Base-by-base conservation (phyloP, 2,113 vertebrate species). In the Myotis davidii region DNA sequence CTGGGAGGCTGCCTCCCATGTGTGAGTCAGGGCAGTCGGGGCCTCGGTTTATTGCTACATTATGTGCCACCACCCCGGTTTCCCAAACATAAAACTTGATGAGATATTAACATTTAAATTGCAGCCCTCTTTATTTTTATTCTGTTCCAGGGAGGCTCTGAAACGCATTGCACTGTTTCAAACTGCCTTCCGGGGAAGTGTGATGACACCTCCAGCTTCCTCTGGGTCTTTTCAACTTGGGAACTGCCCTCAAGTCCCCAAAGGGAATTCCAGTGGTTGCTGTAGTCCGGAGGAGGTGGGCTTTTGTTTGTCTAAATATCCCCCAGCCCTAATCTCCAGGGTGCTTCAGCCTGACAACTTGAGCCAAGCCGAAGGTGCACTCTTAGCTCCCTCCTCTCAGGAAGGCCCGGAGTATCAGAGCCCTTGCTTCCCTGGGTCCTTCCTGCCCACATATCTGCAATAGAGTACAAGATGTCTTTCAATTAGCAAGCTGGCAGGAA, bases 31-130 rank as follows among this genome's bases (percentile, higher is more conserved):
- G 94, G 48, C 10, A 73, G 73, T 81, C 81, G 76, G 84, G 25
- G 25, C 59, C 25, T 61, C 72, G 94, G 76, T 78, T 94, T 87
- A 73, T 81, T 82, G 88, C 45, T 90, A 14, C 5, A 42, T 97
- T 94, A 82, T 56, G 85, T 76, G 42, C 13, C 74, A 37, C 77
- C 3, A 39, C 74, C 3, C 18, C 34, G 21, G n/a, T 77, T 84
- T 29, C 9, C 27, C 20, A 13, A 21, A 91, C 97, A 94, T 96
- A 94, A 97, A 98, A 91, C 77, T 96, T 97, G 98, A 98, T 92
- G 91, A 96, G 54, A 95, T 97, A 96, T 91, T 98, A 97, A 97
- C 76, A 97, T 94, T 93, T 89, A 2, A 97, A 61, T 97, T 97
- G 94, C n/a, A 95, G 29, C 9, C 48, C 48, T 89, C 54, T 97